These are phyloP conservation scores for Galeruca laticollis DNA, from an alignment of 2,888 invertebrate genomes.

Conservation along the genomic window DNA sequence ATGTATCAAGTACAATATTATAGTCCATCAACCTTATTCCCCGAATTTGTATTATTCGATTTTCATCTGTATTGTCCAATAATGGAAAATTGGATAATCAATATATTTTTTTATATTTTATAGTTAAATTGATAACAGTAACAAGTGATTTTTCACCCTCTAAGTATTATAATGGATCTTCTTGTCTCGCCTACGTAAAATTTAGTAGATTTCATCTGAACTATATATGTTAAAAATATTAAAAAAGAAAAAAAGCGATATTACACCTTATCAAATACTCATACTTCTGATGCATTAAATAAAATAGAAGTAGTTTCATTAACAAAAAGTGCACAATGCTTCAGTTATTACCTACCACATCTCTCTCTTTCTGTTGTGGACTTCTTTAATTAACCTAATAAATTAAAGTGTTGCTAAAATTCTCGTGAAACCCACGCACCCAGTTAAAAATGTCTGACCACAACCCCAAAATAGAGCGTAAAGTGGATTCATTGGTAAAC, in stretches of 20 bases:
- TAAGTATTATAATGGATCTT: neutral
- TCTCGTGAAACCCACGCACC: slow-evolving; percentile 92
- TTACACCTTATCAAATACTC: slow-evolving; percentile 9
- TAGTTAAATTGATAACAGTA: too few species aligned
- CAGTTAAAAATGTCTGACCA: slow-evolving; percentile 90
- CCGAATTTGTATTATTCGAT: too few species aligned
- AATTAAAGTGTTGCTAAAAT: slow-evolving; percentile 81
- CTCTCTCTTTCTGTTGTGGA: slow-evolving; percentile 29
- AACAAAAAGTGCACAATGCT: slow-evolving; percentile 32
- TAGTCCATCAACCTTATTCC: too few species aligned
- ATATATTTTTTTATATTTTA: too few species aligned
- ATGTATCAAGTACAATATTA: too few species aligned
- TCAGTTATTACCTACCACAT: slow-evolving; percentile 26
- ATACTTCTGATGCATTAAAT: neutral
- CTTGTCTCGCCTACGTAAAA: neutral
- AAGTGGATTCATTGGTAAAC: slow-evolving; percentile 88
- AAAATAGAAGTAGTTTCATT: slow-evolving; percentile 21
- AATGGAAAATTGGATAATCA: too few species aligned
- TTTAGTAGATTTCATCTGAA: neutral
- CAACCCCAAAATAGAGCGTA: slow-evolving; percentile 96
- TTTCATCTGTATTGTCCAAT: too few species aligned
- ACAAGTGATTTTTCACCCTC: too few species aligned
- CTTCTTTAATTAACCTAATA: slow-evolving; percentile 28
- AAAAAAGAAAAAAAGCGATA: neutral
- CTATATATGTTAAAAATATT: neutral